A percentile compares a stretch with the other conserved stretches of the same genome.
Conservation (phyloP, 1,140 invertebrate genomes). For the Zaprionus vittiger region DNA sequence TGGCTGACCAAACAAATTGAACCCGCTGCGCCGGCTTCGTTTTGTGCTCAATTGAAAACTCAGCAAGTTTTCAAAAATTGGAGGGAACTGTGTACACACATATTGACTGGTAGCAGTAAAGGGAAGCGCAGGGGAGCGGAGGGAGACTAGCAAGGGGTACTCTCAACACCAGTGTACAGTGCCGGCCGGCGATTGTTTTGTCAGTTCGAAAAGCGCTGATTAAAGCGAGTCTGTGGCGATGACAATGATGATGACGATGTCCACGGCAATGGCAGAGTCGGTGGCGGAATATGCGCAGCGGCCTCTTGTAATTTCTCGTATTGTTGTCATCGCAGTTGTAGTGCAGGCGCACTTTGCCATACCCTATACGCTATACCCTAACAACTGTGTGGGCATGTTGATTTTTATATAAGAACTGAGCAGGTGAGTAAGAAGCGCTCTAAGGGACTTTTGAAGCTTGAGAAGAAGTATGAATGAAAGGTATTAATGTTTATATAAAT, state of each 20-base stretch:
- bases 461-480: background rate
- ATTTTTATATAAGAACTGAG: background rate
- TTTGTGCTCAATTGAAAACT: constrained; percentile 73
- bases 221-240: constrained; percentile 60
- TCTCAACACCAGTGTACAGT: constrained; percentile 16
- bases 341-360: constrained; percentile 14
- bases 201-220: constrained; percentile 74
- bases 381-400: background rate
- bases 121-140: background rate
- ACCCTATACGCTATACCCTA: constrained; percentile 1
- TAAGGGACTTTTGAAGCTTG: background rate
- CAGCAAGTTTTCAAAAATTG: constrained; percentile 73
- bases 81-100: constrained; percentile 31
- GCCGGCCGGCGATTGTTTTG: constrained; percentile 74
- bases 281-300: constrained; percentile 60
- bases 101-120: background rate
- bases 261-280: constrained; percentile 2
- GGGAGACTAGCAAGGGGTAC: constrained; percentile 27
- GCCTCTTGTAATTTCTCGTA: constrained; percentile 47
- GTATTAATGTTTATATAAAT: too few species aligned
- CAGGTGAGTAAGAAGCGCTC: background rate
- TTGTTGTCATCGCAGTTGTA: constrained; percentile 63
- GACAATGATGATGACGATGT: too few species aligned
- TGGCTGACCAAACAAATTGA: constrained; percentile 74
- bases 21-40: constrained; percentile 28